A percentile compares a stretch with the other conserved stretches of the same genome.
These are phyloP conservation scores for Thera britannica DNA, from an alignment of 2,888 invertebrate genomes.

Conservation along the genomic window DNA sequence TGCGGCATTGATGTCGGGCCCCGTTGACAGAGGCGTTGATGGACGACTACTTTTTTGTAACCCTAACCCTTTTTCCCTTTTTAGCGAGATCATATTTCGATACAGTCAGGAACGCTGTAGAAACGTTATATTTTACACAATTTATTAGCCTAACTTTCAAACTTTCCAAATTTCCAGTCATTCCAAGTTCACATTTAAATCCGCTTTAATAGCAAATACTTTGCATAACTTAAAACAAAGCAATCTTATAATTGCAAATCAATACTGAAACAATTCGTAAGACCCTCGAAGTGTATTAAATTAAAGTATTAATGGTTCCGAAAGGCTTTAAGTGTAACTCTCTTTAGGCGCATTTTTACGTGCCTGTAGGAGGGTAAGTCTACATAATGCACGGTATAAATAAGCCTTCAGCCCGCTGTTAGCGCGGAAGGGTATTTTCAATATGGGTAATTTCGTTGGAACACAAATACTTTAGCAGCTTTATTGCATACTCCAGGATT, in stretches of 20 bases:
- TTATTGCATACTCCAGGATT: conserved; percentile 83
- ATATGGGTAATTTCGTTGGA: conserved; percentile 83
- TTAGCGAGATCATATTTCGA: conserved; percentile 60
- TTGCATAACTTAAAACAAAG: conserved; percentile 61
- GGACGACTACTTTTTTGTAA: conserved; percentile 74
- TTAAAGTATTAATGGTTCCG: conserved; percentile 60
- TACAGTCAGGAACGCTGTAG: conserved; percentile 51
- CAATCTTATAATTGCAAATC: conserved; percentile 69
- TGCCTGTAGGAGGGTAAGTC: conserved; percentile 55
- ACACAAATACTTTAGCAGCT: conserved; percentile 82
- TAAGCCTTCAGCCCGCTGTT: conserved; percentile 78
- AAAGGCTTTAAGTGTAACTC: conserved; percentile 57
- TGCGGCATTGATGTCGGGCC: conserved; percentile 74
- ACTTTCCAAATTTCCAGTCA: conserved; percentile 50
- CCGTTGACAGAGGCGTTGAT: conserved; percentile 79
- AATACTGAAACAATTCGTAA: conserved; percentile 61
- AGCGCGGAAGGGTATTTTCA: conserved; percentile 82
- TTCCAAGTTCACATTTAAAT: conserved; percentile 53
- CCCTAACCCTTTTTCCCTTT: conserved; percentile 63
- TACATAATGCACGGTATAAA: conserved; percentile 71
- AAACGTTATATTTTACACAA: conserved; percentile 49
- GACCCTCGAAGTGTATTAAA: conserved; percentile 58
- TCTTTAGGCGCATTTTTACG: conserved; percentile 61
- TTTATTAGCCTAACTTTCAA: conserved; percentile 49
- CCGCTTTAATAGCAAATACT: conserved; percentile 63